phyloP scores from a whole-genome alignment of 64 coral and sea anemone genomes.

The Astreopora myriophthalma region DNA sequence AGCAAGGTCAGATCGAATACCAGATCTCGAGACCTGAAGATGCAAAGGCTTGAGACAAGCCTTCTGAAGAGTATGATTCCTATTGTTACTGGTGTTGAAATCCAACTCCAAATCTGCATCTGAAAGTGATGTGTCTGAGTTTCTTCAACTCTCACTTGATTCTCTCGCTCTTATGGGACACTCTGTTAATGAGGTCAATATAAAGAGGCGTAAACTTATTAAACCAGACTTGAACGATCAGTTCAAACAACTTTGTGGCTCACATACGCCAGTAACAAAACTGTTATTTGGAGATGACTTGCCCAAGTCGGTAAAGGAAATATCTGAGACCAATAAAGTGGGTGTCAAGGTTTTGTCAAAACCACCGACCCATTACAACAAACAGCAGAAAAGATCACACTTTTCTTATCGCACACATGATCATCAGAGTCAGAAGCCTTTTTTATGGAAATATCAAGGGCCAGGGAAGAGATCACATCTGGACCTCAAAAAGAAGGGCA shows the following conservation, averaged over 20 bases:
- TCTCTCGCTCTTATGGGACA: slow-evolving; percentile 21
- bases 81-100: too few species aligned
- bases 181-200: slow-evolving; percentile 47
- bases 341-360: slow-evolving; percentile 27
- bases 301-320: slow-evolving; percentile 59
- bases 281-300: slow-evolving; percentile 65
- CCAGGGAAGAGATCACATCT: too few species aligned
- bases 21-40: slow-evolving; percentile 10
- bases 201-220: slow-evolving; percentile 31
- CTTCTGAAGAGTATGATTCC: slow-evolving; percentile 19
- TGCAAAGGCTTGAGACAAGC: slow-evolving; percentile 54
- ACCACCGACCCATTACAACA: neutral
- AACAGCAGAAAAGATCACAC: slow-evolving; percentile 1
- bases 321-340: slow-evolving; percentile 63
- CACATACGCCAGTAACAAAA: slow-evolving; percentile 20
- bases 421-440: too few species aligned
- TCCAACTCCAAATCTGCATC: neutral
- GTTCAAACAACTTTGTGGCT: slow-evolving; percentile 31
- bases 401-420: neutral
- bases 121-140: slow-evolving; percentile 8
- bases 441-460: too few species aligned
- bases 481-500: too few species aligned
- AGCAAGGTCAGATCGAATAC: slow-evolving; percentile 11
- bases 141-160: neutral
- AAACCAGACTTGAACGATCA: slow-evolving; percentile 44